A percentile compares a stretch with the other conserved stretches of the same genome.
Conservation (phyloP, 2,797 vertebrate species). For the Fratercula arctica region DNA sequence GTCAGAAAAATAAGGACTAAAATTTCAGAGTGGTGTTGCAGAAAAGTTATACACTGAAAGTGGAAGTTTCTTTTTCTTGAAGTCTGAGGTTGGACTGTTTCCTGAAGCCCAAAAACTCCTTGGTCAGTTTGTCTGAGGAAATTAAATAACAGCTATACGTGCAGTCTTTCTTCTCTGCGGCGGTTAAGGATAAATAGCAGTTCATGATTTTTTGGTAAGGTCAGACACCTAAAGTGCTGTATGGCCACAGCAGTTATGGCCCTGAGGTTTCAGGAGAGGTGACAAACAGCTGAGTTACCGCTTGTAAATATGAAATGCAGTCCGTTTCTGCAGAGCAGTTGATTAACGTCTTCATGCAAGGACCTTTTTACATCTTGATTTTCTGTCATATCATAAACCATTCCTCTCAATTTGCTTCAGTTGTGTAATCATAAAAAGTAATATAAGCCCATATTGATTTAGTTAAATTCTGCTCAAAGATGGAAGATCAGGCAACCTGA, state of each 20-base stretch:
- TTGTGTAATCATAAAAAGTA: not conserved
- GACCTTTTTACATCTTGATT: not conserved
- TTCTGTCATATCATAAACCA: not conserved
- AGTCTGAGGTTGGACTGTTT: not conserved
- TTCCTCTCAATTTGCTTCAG: not conserved
- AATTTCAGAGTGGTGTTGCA: not conserved
- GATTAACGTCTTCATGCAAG: not conserved
- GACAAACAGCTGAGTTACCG: not conserved
- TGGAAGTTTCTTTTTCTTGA: not conserved
- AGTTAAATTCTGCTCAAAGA: not conserved
- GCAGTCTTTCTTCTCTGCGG: not conserved
- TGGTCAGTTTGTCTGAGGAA: not conserved
- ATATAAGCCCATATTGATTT: not conserved
- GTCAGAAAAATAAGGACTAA: not conserved
- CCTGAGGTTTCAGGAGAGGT: not conserved
- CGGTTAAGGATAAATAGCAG: not conserved
- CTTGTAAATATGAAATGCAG: not conserved
- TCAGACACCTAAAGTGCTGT: not conserved
- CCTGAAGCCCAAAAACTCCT: not conserved
- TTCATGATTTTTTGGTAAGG: not conserved
- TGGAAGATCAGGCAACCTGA: not conserved
- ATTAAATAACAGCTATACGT: not conserved
- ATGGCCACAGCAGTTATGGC: not conserved
- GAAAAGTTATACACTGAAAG: not conserved
- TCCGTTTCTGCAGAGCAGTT: not conserved